Evolutionary conservation across 92 coral and sea anemone species (phyloP).

Genomic region (Hydrozoanthus gracilis): DNA sequence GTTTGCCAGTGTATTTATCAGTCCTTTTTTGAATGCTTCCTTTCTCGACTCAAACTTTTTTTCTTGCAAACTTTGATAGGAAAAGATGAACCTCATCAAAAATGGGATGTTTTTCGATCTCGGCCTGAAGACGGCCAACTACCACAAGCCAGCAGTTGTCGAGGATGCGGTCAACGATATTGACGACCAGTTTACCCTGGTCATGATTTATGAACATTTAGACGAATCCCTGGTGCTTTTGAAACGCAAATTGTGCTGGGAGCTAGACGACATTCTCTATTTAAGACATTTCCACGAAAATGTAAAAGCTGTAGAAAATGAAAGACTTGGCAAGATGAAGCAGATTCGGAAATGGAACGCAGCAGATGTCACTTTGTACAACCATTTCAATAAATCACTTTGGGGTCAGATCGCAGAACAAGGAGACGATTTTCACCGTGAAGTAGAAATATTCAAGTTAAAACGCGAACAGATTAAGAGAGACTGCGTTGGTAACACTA

Average conservation of each 20-base stretch:
- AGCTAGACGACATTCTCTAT: conserved; percentile 89
- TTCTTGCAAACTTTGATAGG: conserved; percentile 55
- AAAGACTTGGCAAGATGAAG: conserved; percentile 26
- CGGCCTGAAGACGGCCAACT: conserved; percentile 90
- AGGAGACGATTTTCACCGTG: conserved; percentile 66
- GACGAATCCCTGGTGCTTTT: conserved; percentile 94
- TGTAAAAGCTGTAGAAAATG: not conserved
- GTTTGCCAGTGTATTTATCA: not conserved
- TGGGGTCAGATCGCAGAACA: conserved; percentile 77
- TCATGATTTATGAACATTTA: conserved; percentile 82
- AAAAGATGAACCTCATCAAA: conserved; percentile 84
- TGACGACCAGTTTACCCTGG: conserved; percentile 79
- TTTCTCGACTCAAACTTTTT: not conserved
- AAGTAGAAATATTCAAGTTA: conserved; percentile 64
- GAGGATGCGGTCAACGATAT: conserved; percentile 83
- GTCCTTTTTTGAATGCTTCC: not conserved
- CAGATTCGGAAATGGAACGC: conserved; percentile 83
- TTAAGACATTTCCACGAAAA: conserved; percentile 64
- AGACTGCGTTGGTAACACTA: conserved; percentile 55
- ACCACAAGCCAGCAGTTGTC: conserved; percentile 80
- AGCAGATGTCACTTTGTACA: conserved; percentile 86
- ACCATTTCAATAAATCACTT: conserved; percentile 82
- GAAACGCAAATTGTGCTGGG: conserved; percentile 93
- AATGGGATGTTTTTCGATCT: conserved; percentile 98
- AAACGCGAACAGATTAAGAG: conserved; percentile 74